These are phyloP conservation scores for Caenorhabditis afra DNA, from an alignment of 2,888 invertebrate species.

Conservation along the genomic window DNA sequence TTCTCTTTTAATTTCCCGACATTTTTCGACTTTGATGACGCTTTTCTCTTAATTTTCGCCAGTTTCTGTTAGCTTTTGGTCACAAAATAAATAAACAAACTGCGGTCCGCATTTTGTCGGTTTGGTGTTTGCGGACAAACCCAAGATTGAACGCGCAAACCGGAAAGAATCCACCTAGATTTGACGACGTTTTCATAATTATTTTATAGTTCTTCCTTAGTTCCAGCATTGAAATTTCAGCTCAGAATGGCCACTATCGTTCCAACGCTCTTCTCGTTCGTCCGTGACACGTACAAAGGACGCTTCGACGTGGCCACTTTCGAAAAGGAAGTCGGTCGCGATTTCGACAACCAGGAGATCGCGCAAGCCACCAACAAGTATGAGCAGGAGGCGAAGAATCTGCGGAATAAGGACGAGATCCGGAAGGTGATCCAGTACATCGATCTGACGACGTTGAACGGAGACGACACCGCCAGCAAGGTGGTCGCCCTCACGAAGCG, in stretches of 20 bases:
- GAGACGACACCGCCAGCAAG: slow-evolving; percentile 85
- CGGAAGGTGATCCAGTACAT: slow-evolving; percentile 89
- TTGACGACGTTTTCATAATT: neutral
- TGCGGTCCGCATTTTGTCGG: no score
- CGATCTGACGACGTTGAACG: slow-evolving; percentile 93
- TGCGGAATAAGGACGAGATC: slow-evolving; percentile 81
- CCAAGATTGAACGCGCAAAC: no score
- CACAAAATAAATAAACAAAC: no score
- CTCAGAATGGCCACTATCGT: slow-evolving; percentile 60
- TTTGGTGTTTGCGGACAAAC: no score
- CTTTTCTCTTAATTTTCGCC: no score
- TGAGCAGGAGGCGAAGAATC: slow-evolving; percentile 63
- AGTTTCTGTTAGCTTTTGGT: no score
- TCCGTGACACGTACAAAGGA: slow-evolving; percentile 51
- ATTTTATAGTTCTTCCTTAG: neutral
- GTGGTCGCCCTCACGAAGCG: slow-evolving; percentile 89
- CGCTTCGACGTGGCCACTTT: slow-evolving; percentile 58
- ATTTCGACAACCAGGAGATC: slow-evolving; percentile 67
- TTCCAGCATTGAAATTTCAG: no score
- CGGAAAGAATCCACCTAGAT: no score
- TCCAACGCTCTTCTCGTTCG: slow-evolving; percentile 62
- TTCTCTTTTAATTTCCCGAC: neutral
- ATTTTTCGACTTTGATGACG: no score
- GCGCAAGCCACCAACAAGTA: slow-evolving; percentile 52
- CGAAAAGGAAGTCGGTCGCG: slow-evolving; percentile 55